Conservation (phyloP, 2,888 invertebrate species). For the Brachyopa scutellaris region DNA sequence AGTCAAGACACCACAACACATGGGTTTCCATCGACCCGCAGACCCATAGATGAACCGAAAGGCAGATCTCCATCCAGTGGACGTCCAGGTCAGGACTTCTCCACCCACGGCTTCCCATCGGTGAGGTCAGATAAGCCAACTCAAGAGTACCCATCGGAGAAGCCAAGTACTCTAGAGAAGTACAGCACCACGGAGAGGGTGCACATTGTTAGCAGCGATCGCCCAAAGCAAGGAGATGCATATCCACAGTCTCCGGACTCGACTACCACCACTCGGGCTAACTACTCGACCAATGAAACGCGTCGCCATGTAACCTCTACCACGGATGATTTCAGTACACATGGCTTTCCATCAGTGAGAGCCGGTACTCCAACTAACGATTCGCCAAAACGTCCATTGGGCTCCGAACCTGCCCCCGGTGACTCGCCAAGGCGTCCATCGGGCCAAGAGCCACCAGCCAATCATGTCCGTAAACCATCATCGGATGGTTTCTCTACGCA, state of each 20-base stretch:
- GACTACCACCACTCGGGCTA: conserved; percentile 28
- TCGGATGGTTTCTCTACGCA: conserved; percentile 59
- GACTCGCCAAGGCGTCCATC: conserved; percentile 42
- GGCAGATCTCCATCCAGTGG: conserved; percentile 57
- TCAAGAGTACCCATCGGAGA: conserved; percentile 76
- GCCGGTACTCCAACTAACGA: conserved; percentile 53
- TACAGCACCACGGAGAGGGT: conserved; percentile 37
- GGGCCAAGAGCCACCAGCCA: conserved; percentile 29
- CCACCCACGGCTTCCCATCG: conserved; percentile 78
- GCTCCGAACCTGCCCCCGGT: conserved; percentile 10
- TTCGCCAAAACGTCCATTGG: conserved; percentile 31
- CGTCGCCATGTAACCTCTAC: conserved; percentile 54
- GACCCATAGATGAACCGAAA: conserved; percentile 52
- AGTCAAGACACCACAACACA: conserved; percentile 76
- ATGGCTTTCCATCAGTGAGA: conserved; percentile 74
- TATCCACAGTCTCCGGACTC: neutral
- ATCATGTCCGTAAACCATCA: conserved; percentile 42
- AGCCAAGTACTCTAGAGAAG: conserved; percentile 28
- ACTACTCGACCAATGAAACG: conserved; percentile 64
- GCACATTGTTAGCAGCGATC: conserved; percentile 36
- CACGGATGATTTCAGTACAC: conserved; percentile 58
- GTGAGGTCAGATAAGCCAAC: conserved; percentile 76
- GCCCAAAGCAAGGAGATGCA: conserved; percentile 35
- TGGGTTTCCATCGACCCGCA: conserved; percentile 76
- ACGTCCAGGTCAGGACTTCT: conserved; percentile 73